Evolutionary conservation across 2,797 vertebrate genomes (phyloP), one percentile per base, ranked within the genome.

Genomic region (Coregonus sp.): DNA sequence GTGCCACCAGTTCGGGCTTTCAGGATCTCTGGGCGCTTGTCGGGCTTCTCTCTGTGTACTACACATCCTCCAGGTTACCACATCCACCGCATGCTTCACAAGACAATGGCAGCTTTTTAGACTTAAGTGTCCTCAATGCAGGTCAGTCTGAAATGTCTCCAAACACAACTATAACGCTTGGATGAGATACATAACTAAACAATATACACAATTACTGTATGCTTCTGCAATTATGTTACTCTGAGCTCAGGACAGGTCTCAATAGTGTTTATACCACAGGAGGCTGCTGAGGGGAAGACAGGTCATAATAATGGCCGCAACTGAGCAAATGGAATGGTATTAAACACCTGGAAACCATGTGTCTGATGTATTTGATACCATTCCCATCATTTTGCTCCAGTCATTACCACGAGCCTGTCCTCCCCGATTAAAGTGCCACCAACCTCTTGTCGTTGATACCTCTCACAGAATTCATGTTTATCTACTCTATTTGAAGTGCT

Each of bases 381-480:
- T 47, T 47, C 40, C 40, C 11, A 0, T 47, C 2, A 47, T 47
- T 47, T 9, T 47, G 40, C 40, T 47, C 40, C 7, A 9, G 40
- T 47, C 40, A 47, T 47, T 12, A 47, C 9, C 40, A 47, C 40
- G 2, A 11, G 2, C 40, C 40, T 12, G 9, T 47, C 40, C 40
- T 47, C 40, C 40, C 40, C 9, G 12, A 47, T 47, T 47, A 47
- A 47, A 2, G 40, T 11, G 9, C 40, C 40, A 3, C 40, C 40
- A 47, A 47, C 40, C 40, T 47, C 9, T 9, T 47, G 40, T 47
- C 9, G 2, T 47, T 47, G 9, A 47, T 47, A 83, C 69, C 37
- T 40, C 85, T 80, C 84, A 84, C 82, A 89, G 81, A 75, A 89
- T 85, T 88, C 82, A 81, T 71, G 85, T 91, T 92, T 90, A 90